Base-by-base conservation (phyloP, 1,140 invertebrate genomes). In the Dufourea novaeangliae region DNA sequence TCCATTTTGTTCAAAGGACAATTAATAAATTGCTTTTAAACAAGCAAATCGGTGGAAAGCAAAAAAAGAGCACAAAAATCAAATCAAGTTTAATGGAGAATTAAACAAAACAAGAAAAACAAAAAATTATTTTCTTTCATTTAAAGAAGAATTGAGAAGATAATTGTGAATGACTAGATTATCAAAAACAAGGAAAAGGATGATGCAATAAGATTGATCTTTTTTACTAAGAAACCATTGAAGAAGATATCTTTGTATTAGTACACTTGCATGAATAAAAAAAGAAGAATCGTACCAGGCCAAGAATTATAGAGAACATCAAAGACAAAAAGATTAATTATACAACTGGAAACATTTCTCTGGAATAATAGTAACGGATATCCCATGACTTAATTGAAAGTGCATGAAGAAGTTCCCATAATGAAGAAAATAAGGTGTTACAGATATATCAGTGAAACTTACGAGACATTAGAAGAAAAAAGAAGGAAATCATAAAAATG, bases 351-450 rank as follows among this genome's bases (percentile, higher is more conserved):
- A 29, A 17, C 5, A 27, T 27, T 50, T 0, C 17, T 57, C n/a
- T 57, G 54, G 54, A 17, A 6, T 50, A 22, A 8, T 29, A 17
- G 17, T 29, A 57, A 29, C 27, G 46, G 27, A 64, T 27, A 6
- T 41, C 11, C 3, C n/a, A 2, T 20, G 50, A 34, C 37, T 25
- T 14, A 22, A 1, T 50, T 56, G 29, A 25, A 29, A 54, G 27
- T n/a, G 8, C 25, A 62, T 14, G 59, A 73, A 37, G 44, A 72
- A 37, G 17, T n/a, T 12, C 27, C 29, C 11, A 25, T 39, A 39
- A 54, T 20, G 46, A 66, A 73, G 59, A 20, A 54, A 56, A 41
- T 20, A 46, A 50, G 12, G 29, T 32, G 20, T 66, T 44, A 32
- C 32, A n/a, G 8, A 5, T 2, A 50, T 46, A 50, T 17, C n/a